Conservation (phyloP, 1,140 invertebrate genomes). For the Platorchestia sp. region DNA sequence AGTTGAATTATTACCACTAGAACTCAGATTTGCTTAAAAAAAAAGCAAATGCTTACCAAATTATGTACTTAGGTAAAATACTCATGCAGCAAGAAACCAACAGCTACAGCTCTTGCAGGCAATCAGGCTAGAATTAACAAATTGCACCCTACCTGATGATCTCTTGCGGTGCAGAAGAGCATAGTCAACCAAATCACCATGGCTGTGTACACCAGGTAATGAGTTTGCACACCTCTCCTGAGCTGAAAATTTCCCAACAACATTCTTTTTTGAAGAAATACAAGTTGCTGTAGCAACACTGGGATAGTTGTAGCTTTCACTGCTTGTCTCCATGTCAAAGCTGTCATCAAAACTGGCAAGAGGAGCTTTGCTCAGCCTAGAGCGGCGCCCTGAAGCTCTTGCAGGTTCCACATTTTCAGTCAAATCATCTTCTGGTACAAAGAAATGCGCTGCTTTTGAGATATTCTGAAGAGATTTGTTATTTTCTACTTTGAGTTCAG, state of each 20-base stretch:
- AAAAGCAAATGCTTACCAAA: not conserved
- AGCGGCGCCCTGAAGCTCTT: not conserved
- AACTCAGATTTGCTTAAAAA: not conserved
- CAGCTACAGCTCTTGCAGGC: not conserved
- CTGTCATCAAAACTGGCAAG: slow-evolving; percentile 42
- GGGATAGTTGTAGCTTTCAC: slow-evolving; percentile 1
- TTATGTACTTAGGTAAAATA: not conserved
- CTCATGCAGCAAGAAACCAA: not conserved
- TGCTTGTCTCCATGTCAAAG: slow-evolving; percentile 38
- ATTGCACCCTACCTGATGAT: slow-evolving; percentile 1
- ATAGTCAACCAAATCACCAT: slow-evolving; percentile 42
- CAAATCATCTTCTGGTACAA: not conserved
- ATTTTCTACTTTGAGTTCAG: not conserved
- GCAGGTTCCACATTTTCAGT: not conserved
- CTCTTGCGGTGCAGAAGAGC: not conserved
- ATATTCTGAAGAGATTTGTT: not conserved
- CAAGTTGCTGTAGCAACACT: not conserved
- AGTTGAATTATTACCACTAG: too few relatives aligned
- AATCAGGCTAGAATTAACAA: not conserved
- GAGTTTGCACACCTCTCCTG: not conserved
- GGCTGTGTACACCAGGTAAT: slow-evolving; percentile 41
- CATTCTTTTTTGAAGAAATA: not conserved
- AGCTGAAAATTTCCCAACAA: not conserved
- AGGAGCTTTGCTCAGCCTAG: slow-evolving; percentile 14
- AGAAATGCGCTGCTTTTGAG: not conserved